Percentiles rank a stretch among this genome's conserved stretches.
phyloP scores from a whole-genome alignment of 2,113 vertebrate genomes.

The Ramphastos sulfuratus region DNA sequence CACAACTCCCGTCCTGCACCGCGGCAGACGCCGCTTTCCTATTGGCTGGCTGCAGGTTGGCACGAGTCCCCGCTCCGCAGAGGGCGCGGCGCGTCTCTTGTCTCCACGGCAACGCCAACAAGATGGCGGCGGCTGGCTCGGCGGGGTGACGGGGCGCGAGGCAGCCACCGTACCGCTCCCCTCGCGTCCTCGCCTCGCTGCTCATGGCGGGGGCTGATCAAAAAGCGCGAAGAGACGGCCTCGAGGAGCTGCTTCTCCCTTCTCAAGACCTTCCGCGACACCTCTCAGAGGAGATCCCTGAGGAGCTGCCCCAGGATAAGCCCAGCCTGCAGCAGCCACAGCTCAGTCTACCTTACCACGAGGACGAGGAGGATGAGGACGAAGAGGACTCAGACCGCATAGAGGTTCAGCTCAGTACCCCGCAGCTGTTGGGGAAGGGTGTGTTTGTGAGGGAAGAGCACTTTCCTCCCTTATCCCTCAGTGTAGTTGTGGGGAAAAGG shows the following conservation, averaged over 20 bases:
- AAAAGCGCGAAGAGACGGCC: not conserved
- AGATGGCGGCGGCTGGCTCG: not conserved
- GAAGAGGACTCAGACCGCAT: not conserved
- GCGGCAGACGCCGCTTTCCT: rapidly evolving
- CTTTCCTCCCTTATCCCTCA: rapidly evolving
- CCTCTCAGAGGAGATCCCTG: not conserved
- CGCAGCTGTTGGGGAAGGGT: not conserved
- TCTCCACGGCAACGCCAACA: slow-evolving; percentile 64
- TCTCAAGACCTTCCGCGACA: not conserved
- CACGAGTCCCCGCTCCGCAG: rapidly evolving
- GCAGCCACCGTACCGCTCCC: rapidly evolving
- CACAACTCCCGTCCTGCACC: not conserved
- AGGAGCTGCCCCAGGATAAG: not conserved
- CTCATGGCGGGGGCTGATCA: not conserved
- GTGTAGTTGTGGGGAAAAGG: rapidly evolving
- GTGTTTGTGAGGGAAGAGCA: not conserved
- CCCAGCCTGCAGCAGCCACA: not conserved
- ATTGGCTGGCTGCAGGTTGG: not conserved
- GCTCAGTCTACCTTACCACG: not conserved
- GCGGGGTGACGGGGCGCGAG: rapidly evolving
- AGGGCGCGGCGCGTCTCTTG: rapidly evolving
- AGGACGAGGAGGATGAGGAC: not conserved
- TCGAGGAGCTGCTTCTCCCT: not conserved
- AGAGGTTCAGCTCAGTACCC: slow-evolving; percentile 47
- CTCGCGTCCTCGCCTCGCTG: rapidly evolving